These are phyloP conservation scores for Camponotus floridanus DNA, from an alignment of 1,140 invertebrate species.

Conservation along the genomic window DNA sequence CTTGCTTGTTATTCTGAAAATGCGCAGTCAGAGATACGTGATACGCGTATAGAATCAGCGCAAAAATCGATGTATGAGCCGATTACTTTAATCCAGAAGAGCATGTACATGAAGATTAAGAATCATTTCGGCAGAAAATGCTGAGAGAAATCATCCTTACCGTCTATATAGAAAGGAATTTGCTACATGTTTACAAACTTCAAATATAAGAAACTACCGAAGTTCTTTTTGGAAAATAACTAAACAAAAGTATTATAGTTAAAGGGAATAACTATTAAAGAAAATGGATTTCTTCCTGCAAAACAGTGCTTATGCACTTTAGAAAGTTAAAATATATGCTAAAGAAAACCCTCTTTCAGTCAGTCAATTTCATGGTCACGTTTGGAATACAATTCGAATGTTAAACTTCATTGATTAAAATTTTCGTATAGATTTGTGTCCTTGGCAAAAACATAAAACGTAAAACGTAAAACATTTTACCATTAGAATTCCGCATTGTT, in stretches of 20 bases:
- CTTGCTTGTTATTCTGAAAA: not conserved
- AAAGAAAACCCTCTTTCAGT: not conserved
- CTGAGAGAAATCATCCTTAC: not conserved
- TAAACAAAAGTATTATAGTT: too few species aligned
- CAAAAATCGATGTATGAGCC: not conserved
- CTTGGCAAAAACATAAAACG: constrained; percentile 10
- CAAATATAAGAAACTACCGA: not conserved
- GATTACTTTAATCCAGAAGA: not conserved
- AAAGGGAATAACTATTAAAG: too few species aligned
- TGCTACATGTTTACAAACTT: not conserved
- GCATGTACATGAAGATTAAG: not conserved
- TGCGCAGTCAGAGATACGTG: not conserved
- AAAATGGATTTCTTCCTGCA: too few species aligned
- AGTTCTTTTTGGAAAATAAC: too few species aligned
- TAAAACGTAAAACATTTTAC: not conserved
- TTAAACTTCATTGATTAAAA: not conserved
- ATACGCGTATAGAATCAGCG: not conserved
- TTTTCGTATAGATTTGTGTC: not conserved
- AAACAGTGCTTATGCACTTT: too few species aligned
- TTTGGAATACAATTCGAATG: too few species aligned
- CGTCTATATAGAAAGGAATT: not conserved
- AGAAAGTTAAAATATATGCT: too few species aligned
- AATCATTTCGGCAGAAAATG: not conserved
- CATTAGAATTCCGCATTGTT: not conserved
- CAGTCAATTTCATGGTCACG: not conserved